Evolutionary conservation across 2,113 vertebrate species (phyloP), one percentile per base, ranked within the genome.

Genomic region (Heterochromis multidens): DNA sequence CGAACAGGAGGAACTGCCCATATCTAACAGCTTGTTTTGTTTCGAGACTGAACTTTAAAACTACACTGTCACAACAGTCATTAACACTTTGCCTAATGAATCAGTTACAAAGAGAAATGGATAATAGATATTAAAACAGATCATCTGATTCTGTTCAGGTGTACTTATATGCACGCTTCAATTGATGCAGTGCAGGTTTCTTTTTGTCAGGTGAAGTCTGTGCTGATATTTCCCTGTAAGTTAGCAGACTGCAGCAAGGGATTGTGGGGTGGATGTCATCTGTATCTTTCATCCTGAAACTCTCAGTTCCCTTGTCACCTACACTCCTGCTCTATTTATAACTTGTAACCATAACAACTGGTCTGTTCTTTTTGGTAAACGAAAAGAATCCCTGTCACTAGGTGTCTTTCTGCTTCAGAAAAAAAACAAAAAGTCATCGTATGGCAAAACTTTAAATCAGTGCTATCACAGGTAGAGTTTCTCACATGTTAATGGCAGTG

Each of bases 261-360:
- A 95, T 95, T 94, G 89, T 94, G 91, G 90, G 93, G 89, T 93
- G 84, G 87, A 93, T 95, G 95, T 95, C 93, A 93, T 89, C 72
- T 62, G 57, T 57, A 84, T 90, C 92, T 95, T 96, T 96, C 88
- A 95, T 95, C 93, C 92, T 87, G 85, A 90, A 90, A 87, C 85
- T 84, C 89, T 90, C 88, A 79, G 92, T 85, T 96, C 92, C 92
- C 93, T 91, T 92, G 95, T 96, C 95, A 95, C 95, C 93, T 94
- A 87, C 90, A 89, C 90, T 90, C 82, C 88, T 81, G 91, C 92
- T 94, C 96, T 96, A 96, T 96, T 96, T 96, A 95, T 96, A 96
- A 92, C 93, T 78, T 93, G 95, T 96, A 95, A 96, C 96, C 96
- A 96, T 96, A 95, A 96, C 96, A 96, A 96, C 95, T 78, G 88